Evolutionary conservation across 2,113 vertebrate species (phyloP), one percentile per base, ranked within the genome.

Genomic region (Clupea harengus): DNA sequence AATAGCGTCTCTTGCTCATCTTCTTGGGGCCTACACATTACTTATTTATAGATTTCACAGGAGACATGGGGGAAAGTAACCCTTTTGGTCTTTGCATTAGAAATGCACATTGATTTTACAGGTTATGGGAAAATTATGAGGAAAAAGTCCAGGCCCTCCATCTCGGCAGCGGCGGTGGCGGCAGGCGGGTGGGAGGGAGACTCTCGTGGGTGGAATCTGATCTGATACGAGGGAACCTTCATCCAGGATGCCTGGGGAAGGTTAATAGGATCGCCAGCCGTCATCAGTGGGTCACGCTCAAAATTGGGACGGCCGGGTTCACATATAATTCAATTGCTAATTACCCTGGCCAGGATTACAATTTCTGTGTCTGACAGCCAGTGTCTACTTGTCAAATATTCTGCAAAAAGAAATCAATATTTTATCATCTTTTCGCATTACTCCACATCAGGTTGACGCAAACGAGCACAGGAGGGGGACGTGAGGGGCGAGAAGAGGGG

Each of bases 351-450:
- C 85, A 13, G 85, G 88, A 89, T 88, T 90, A 89, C 87, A 88
- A 80, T 90, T 82, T 83, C 83, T 85, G 57, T 44, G 64, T 78
- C 32, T 90, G 90, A 90, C 90, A 90, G 89, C 83, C 78, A 81
- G 60, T 87, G 88, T 90, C 89, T 87, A 83, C 89, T 86, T 85
- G 89, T 88, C 88, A 85, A 88, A 89, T 86, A 88, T 90, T 86
- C 87, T 20, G 45, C 87, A 86, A 81, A 82, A 81, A 82, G 45
- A 88, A 87, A 90, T 90, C 90, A 85, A 90, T 90, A 90, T 86
- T 89, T 90, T 84, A 90, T 89, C 83, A 88, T 89, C 85, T 88
- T 88, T 91, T 87, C 89, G 60, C 84, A 87, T 90, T 87, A 85
- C 84, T 88, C 80, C 17, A 47, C 47, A 83, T 83, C 86, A 47